Evolutionary conservation across 2,797 vertebrate species (phyloP), one percentile per base, ranked within the genome.

Genomic region (Pangasius krempfi): DNA sequence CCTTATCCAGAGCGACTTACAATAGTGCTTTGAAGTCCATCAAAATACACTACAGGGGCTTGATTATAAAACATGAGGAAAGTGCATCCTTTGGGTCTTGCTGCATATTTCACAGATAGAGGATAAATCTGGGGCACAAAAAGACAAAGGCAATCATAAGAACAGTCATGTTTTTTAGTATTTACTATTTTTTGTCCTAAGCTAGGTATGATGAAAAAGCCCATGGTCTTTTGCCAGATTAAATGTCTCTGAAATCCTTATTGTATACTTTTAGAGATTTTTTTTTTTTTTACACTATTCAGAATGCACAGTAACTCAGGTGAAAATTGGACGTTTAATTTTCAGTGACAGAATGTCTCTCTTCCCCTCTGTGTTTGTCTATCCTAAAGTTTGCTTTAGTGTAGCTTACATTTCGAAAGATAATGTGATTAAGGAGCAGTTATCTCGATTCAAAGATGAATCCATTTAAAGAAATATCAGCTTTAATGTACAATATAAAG

Each of bases 61-160:
- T 83, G 33, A 16, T 33, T 18, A 25, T 52, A 58, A 5, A 78
- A 78, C 47, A 30, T 25, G 30, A 44, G 47, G 25, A 88, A 62
- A 52, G n/a, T 80, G 40, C 56, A 86, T 88, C 88, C 70, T 66
- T 83, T 54, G 60, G 25, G 25, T 66, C 0, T 44, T 80, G 60
- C 85, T 75, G 66, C 64, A 50, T 40, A 83, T 73, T 56, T 84
- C 33, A 56, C 37, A 85, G 70, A 62, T n/a, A 22, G 9, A 64
- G 18, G 10, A 50, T 47, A 68, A 76, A 78, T 54, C 27, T 5
- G 18, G 27, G 33, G 50, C 52, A 75, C 64, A 80, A 56, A 73
- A 84, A 7, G 10, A 60, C 14, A 33, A 27, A 10, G 22, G 22
- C 5, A 3, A 25, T 73, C 5, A 2, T 40, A 52, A 16, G 33